Conservation (phyloP, 1,140 invertebrate species). For the Anoplophora glabripennis region DNA sequence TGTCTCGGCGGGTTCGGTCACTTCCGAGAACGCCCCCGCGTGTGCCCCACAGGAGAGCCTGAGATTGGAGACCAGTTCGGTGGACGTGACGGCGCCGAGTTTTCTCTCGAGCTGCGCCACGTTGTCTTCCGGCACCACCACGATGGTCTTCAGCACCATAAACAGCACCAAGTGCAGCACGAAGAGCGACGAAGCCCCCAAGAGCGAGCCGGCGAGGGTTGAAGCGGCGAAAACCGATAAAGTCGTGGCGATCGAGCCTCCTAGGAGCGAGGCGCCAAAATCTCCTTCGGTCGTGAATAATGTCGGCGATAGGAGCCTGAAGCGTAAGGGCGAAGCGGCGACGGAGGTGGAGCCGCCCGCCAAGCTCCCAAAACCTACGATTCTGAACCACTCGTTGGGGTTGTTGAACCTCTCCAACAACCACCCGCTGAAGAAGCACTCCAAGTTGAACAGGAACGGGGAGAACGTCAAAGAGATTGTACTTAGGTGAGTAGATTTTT, state of each 20-base stretch:
- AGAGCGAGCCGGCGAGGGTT: background rate
- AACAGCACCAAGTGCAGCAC: constrained; percentile 38
- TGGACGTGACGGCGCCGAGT: no score
- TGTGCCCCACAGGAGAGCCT: no score
- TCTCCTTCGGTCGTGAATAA: background rate
- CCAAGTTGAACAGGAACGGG: constrained; percentile 31
- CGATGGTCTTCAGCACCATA: constrained; percentile 38
- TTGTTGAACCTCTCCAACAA: constrained; percentile 51
- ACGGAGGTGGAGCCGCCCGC: constrained; percentile 20
- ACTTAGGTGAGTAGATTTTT: no score
- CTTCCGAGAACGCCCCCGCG: no score
- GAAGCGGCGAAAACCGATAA: background rate
- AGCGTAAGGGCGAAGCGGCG: constrained; percentile 29
- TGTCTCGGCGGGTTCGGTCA: no score
- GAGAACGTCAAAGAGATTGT: constrained; percentile 13
- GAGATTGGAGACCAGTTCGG: no score
- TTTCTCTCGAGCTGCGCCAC: constrained; percentile 12
- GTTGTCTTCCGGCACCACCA: constrained; percentile 27
- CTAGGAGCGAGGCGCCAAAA: background rate
- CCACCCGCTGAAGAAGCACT: constrained; percentile 44
- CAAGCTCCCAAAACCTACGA: constrained; percentile 38
- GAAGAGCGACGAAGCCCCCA: constrained; percentile 16
- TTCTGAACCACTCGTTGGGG: constrained; percentile 41
- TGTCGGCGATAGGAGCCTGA: constrained; percentile 12
- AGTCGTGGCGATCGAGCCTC: background rate